Evolutionary conservation across 1,140 invertebrate genomes (phyloP).

Genomic region (Tetragonula clypearis): DNA sequence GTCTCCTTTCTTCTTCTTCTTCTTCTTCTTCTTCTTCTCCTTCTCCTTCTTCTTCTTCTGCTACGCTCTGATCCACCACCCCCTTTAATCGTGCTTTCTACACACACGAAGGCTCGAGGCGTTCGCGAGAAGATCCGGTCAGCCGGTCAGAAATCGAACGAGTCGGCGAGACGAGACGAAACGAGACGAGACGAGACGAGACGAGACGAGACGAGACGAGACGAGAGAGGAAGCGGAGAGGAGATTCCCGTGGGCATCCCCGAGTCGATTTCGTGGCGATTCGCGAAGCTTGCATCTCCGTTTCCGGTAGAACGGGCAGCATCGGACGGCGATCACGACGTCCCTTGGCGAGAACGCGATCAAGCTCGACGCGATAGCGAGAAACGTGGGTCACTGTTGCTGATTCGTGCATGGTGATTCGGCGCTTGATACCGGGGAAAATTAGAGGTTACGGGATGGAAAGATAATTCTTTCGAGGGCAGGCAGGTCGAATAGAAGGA

Average conservation of each 20-base stretch:
- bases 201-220: neutral
- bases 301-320: slow-evolving; percentile 18
- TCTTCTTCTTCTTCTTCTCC: neutral
- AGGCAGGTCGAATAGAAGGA: neutral
- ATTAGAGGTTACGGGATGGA: neutral
- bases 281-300: neutral
- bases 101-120: neutral
- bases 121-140: slow-evolving; percentile 34
- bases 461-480: neutral
- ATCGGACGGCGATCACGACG: neutral
- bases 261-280: slow-evolving; percentile 3
- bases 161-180: neutral
- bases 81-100: slow-evolving; percentile 42
- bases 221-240: neutral
- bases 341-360: neutral
- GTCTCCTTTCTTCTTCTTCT: neutral
- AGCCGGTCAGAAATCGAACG: slow-evolving; percentile 28
- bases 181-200: neutral
- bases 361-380: neutral
- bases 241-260: neutral
- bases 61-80: neutral
- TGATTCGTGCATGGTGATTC: slow-evolving; percentile 5
- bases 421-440: neutral
- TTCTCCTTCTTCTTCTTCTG: neutral
- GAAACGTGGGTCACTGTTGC: slow-evolving; percentile 1